Percentiles rank a stretch among this genome's conserved stretches.
Evolutionary conservation across 1,140 invertebrate species (phyloP).

Genomic region (Ceratosolen solmsi): DNA sequence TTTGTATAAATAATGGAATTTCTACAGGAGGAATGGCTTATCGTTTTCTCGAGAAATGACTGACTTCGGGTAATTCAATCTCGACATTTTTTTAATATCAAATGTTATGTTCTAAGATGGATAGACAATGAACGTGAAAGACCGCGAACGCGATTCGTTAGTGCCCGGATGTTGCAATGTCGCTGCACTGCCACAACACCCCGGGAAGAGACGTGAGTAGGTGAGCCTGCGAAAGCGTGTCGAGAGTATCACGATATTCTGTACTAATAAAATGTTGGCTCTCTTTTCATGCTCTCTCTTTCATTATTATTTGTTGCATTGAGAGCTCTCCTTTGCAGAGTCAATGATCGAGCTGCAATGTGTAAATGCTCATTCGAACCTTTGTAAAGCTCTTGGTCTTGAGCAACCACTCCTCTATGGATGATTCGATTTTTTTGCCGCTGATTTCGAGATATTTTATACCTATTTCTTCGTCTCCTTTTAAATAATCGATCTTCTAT

Average conservation of each 20-base stretch:
- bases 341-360: not conserved
- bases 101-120: no score
- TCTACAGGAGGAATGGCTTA: no score
- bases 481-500: not conserved
- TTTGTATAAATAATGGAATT: no score
- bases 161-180: not conserved
- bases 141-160: not conserved
- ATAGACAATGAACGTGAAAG: not conserved
- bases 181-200: not conserved
- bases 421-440: not conserved
- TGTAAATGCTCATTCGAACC: not conserved
- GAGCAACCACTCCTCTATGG: not conserved
- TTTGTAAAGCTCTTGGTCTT: not conserved
- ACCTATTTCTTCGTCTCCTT: not conserved
- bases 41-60: no score
- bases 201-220: conserved; percentile 30
- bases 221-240: not conserved
- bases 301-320: not conserved
- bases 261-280: not conserved
- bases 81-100: no score
- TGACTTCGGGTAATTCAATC: no score
- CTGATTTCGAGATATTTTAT: not conserved
- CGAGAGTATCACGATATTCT: conserved; percentile 19
- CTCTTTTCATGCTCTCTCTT: not conserved
- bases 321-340: not conserved